phyloP scores from a whole-genome alignment of 2,888 invertebrate genomes.

The Amblyteles armatorius region DNA sequence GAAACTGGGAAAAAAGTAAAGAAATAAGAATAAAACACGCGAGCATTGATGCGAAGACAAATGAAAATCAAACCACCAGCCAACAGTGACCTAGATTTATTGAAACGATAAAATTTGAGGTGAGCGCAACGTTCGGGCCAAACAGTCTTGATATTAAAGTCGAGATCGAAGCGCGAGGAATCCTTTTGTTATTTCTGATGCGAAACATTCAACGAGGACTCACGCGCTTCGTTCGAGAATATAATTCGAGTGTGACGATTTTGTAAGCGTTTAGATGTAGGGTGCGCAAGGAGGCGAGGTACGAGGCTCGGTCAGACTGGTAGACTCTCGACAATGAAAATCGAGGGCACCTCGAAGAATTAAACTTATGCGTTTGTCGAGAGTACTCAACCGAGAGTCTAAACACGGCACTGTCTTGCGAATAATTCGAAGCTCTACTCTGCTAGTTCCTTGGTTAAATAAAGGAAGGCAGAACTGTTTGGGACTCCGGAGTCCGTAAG shows the following conservation, averaged over 20 bases:
- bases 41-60: slow-evolving; percentile 57
- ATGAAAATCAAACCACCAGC: slow-evolving; percentile 76
- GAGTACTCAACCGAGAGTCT: slow-evolving; percentile 17
- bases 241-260: slow-evolving; percentile 27
- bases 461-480: not conserved
- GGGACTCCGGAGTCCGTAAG: slow-evolving; percentile 27
- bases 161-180: slow-evolving; percentile 31
- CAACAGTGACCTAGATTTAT: slow-evolving; percentile 81
- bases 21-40: slow-evolving; percentile 27
- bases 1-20: not conserved
- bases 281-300: slow-evolving; percentile 18
- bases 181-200: not conserved
- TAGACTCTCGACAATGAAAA: not conserved
- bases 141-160: slow-evolving; percentile 45
- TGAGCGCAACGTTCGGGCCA: slow-evolving; percentile 43
- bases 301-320: slow-evolving; percentile 6
- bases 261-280: slow-evolving; percentile 2
- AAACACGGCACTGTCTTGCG: slow-evolving; percentile 8
- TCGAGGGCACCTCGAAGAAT: not conserved
- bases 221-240: slow-evolving; percentile 6
- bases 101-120: slow-evolving; percentile 75
- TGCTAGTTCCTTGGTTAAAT: slow-evolving; percentile 17
- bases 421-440: slow-evolving; percentile 36
- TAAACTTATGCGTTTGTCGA: not conserved
- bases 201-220: slow-evolving; percentile 21